phyloP scores from a whole-genome alignment of 2,113 vertebrate species.

The Eudyptes chrysolophus region DNA sequence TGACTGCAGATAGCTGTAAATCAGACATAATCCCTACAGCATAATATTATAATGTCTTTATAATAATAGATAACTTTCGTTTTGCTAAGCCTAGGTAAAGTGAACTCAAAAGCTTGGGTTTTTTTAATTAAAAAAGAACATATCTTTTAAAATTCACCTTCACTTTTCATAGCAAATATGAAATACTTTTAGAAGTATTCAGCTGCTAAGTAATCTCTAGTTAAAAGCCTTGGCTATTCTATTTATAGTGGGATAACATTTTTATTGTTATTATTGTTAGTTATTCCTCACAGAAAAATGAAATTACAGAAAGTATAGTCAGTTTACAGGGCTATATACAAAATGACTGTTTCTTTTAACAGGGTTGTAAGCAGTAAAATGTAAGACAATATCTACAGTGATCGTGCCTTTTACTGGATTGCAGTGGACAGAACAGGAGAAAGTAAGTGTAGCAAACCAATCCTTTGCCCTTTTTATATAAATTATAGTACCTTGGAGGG shows the following conservation, averaged over 20 bases:
- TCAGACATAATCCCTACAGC: not conserved
- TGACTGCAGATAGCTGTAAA: not conserved
- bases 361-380: not conserved
- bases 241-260: not conserved
- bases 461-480: not conserved
- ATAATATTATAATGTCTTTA: not conserved
- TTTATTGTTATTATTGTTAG: not conserved
- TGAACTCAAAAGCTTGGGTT: not conserved
- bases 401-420: not conserved
- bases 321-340: not conserved
- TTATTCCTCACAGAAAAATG: not conserved
- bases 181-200: not conserved
- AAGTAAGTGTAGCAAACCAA: not conserved
- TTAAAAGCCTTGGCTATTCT: not conserved
- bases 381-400: not conserved
- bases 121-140: not conserved
- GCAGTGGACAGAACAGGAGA: not conserved
- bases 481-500: not conserved
- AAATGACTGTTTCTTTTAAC: not conserved
- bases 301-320: not conserved
- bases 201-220: not conserved
- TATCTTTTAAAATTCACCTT: not conserved
- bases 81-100: not conserved
- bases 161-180: not conserved
- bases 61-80: not conserved